These are phyloP conservation scores for Poeciliopsis retropinna DNA, from an alignment of 2,113 vertebrate species.

Conservation along the genomic window DNA sequence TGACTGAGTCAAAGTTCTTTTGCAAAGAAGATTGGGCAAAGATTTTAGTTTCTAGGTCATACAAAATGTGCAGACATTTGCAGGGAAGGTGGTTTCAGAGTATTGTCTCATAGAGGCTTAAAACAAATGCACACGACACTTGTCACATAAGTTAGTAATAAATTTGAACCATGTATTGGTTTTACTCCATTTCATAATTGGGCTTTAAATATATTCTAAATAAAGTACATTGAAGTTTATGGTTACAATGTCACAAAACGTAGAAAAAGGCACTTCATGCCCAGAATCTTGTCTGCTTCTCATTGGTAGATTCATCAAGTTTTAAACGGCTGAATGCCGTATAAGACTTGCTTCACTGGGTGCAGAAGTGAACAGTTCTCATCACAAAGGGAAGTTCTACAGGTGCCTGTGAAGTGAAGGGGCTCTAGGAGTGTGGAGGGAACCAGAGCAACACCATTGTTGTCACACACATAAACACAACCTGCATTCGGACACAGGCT, in stretches of 20 bases:
- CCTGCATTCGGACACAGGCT: constrained; percentile 71
- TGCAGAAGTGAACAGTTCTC: constrained; percentile 23
- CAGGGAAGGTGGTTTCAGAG: not conserved
- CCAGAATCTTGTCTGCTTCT: constrained; percentile 44
- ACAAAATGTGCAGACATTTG: not conserved
- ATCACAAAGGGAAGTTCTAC: constrained; percentile 16
- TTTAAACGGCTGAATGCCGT: constrained; percentile 25
- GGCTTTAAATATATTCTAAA: too few relatives aligned
- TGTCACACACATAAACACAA: constrained; percentile 58
- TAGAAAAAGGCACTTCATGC: not conserved
- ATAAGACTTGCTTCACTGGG: constrained; percentile 31
- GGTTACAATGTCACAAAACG: not conserved
- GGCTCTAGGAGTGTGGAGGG: constrained; percentile 25
- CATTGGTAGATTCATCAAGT: constrained; percentile 32
- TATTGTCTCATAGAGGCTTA: not conserved
- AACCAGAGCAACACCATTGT: constrained; percentile 42
- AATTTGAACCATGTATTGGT: not conserved
- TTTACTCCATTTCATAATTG: too few relatives aligned
- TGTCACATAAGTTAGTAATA: not conserved
- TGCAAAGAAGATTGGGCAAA: too few relatives aligned
- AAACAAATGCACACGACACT: not conserved
- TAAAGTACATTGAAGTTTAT: not conserved
- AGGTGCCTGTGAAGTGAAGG: constrained; percentile 51
- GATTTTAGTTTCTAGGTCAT: not conserved
- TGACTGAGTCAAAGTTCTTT: too few relatives aligned